Conservation (phyloP, 2,797 vertebrate genomes). For the Thalassophryne amazonica region DNA sequence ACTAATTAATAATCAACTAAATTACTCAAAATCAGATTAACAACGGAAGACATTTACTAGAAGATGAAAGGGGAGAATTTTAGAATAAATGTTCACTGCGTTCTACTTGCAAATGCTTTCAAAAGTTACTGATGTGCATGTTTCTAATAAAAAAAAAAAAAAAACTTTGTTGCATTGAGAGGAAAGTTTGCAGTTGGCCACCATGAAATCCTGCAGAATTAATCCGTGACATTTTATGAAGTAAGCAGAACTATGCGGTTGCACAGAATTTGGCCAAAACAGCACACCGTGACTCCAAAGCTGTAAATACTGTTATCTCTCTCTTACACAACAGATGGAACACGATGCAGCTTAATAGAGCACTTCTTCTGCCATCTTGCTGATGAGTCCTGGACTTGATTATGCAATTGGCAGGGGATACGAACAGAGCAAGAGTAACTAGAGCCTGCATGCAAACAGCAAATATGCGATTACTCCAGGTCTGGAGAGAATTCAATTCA, state of each 20-base stretch:
- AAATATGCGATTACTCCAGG: constrained; percentile 51
- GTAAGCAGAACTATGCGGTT: constrained; percentile 51
- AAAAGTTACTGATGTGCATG: not conserved
- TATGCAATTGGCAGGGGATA: constrained; percentile 71
- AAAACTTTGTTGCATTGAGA: constrained; percentile 38
- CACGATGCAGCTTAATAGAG: constrained; percentile 71
- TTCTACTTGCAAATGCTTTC: constrained; percentile 6
- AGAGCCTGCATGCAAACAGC: constrained; percentile 39
- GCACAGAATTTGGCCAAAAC: constrained; percentile 55
- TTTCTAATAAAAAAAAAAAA: too few relatives aligned
- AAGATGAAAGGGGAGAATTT: not conserved
- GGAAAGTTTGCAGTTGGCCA: constrained; percentile 44
- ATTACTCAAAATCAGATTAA: constrained; percentile 2
- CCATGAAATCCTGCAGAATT: constrained; percentile 33
- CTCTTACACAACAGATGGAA: constrained; percentile 75
- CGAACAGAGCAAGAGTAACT: constrained; percentile 39
- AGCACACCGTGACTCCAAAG: constrained; percentile 58
- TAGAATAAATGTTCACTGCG: not conserved
- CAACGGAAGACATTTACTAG: not conserved
- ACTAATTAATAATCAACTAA: too few relatives aligned
- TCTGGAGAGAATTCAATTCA: constrained; percentile 52
- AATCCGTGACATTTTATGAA: constrained; percentile 67
- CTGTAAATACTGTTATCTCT: constrained; percentile 79
- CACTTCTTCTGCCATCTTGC: constrained; percentile 72
- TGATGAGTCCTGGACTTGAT: constrained; percentile 74